Conservation (phyloP, 2,113 vertebrate species). For the Nycticorax nycticorax region DNA sequence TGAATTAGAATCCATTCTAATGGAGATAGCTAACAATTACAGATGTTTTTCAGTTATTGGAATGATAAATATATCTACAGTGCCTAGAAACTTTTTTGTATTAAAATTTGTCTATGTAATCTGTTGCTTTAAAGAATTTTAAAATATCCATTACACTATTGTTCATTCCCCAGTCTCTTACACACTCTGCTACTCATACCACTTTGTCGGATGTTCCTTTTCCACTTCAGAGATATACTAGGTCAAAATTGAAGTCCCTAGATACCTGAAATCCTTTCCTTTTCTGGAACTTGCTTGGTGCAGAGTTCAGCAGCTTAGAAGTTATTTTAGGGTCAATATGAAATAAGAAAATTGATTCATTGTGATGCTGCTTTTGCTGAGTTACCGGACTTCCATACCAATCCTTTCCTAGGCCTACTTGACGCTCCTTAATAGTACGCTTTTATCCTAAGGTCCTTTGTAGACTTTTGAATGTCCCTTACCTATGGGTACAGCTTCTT, state of each 20-base stretch:
- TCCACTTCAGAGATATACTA: background rate
- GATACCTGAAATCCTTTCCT: background rate
- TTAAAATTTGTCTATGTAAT: background rate
- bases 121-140: background rate
- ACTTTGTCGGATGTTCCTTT: constrained; percentile 2
- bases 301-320: background rate
- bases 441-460: background rate
- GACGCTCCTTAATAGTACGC: background rate
- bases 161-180: background rate
- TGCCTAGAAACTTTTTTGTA: background rate
- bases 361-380: background rate
- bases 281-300: background rate
- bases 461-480: background rate
- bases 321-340: background rate
- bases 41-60: background rate
- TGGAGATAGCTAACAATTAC: background rate
- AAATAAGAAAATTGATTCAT: background rate
- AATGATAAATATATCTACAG: background rate
- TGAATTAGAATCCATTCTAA: background rate
- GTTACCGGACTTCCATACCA: background rate
- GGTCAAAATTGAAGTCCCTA: background rate
- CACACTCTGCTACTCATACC: background rate
- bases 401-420: background rate
- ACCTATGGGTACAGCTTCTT: background rate
- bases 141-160: background rate